phyloP scores from a whole-genome alignment of 2,888 invertebrate genomes.

The Amiota minor region DNA sequence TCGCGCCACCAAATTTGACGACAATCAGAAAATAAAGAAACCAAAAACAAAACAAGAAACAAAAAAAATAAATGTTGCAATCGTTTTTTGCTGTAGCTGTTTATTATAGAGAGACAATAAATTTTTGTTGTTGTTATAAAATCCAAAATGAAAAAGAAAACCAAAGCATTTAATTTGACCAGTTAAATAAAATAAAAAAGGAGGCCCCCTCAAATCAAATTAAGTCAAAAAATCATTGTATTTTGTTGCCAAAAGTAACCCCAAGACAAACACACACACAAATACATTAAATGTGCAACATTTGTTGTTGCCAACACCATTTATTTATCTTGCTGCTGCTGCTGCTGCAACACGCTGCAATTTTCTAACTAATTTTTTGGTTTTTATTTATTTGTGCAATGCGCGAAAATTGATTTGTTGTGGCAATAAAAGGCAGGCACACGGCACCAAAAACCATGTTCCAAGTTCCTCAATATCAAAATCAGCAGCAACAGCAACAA shows the following conservation, averaged over 20 bases:
- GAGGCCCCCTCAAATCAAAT: slow-evolving; percentile 28
- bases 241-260: slow-evolving; percentile 16
- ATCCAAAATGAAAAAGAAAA: neutral
- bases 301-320: slow-evolving; percentile 13
- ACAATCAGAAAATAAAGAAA: slow-evolving; percentile 29
- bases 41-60: slow-evolving; percentile 27
- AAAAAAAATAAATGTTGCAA: slow-evolving; percentile 52
- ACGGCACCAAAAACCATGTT: slow-evolving; percentile 27
- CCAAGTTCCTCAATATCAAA: too few relatives aligned
- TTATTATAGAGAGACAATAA: slow-evolving; percentile 50
- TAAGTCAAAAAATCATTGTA: slow-evolving; percentile 13
- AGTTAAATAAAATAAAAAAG: slow-evolving; percentile 37
- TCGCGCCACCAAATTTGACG: slow-evolving; percentile 25
- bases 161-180: slow-evolving; percentile 52
- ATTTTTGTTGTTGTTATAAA: slow-evolving; percentile 35
- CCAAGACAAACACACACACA: too few relatives aligned
- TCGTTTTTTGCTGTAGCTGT: slow-evolving; percentile 34
- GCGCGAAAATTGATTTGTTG: slow-evolving; percentile 62
- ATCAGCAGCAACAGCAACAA: too few relatives aligned
- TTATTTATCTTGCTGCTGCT: slow-evolving; percentile 34
- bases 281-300: slow-evolving; percentile 7
- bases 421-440: slow-evolving; percentile 49
- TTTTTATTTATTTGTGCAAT: slow-evolving; percentile 14
- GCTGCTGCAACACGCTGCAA: neutral
- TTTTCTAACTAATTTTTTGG: neutral